Conservation (phyloP, 2,113 vertebrate genomes). For the Poicephalus gulielmi region DNA sequence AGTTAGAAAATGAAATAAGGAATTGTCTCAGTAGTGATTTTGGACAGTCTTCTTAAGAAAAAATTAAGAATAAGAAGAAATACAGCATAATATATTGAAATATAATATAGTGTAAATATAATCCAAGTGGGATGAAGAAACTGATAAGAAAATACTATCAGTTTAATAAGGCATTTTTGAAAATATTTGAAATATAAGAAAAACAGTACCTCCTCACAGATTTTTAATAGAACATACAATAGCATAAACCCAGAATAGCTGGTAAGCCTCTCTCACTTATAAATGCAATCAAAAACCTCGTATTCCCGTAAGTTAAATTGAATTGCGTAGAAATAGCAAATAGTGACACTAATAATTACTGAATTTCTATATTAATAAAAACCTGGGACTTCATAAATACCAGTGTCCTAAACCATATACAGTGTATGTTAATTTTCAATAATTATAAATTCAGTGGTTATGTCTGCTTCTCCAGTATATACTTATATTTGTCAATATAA, state of each 20-base stretch:
- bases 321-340: neutral
- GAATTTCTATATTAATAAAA: neutral
- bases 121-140: neutral
- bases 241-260: neutral
- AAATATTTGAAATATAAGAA: neutral
- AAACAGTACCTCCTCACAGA: accelerated
- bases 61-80: neutral
- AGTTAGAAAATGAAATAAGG: neutral
- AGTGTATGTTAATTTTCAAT: neutral
- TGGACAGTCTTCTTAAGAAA: neutral
- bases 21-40: neutral
- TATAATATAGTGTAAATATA: neutral
- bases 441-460: neutral
- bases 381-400: neutral
- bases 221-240: neutral
- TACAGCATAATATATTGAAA: neutral
- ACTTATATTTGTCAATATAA: neutral
- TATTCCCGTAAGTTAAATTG: neutral
- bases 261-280: neutral
- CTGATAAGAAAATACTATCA: neutral
- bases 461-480: neutral
- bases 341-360: neutral
- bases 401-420: neutral
- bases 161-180: neutral
- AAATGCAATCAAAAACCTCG: neutral